These are phyloP conservation scores for Drosophila neotestacea DNA, from an alignment of 2,888 invertebrate genomes.

Conservation along the genomic window DNA sequence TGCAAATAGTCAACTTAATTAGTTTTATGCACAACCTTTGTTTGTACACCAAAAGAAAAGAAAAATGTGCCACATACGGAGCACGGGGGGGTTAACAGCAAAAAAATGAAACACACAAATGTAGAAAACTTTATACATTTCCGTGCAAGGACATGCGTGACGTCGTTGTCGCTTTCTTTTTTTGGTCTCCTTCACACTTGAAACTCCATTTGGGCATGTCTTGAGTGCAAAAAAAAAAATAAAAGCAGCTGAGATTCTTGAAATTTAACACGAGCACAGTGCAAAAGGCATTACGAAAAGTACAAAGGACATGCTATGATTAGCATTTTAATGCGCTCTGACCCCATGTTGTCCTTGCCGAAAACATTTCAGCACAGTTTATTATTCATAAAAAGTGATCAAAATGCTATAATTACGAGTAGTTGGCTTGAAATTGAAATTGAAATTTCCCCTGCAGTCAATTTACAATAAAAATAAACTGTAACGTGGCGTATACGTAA, in stretches of 20 bases:
- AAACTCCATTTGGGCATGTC: conserved; percentile 16
- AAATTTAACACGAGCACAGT: conserved; percentile 16
- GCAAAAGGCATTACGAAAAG: conserved; percentile 13
- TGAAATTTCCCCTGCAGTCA: conserved; percentile 54
- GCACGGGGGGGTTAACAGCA: conserved; percentile 1
- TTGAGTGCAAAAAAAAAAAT: conserved; percentile 4
- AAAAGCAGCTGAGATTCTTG: conserved; percentile 16
- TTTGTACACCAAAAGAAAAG: conserved; percentile 40
- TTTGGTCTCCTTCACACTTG: conserved; percentile 17
- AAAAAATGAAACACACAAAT: conserved; percentile 15
- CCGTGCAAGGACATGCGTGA: conserved; percentile 71
- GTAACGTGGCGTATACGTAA: conserved; percentile 26
- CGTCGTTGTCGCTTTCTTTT: conserved; percentile 32
- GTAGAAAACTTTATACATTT: conserved; percentile 54
- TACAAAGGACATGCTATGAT: conserved; percentile 34
- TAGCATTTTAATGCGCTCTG: conserved; percentile 35
- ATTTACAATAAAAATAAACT: conserved; percentile 29
- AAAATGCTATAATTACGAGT: conserved; percentile 53
- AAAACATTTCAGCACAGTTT: conserved; percentile 12
- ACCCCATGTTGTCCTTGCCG: conserved; percentile 14
- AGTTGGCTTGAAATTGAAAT: conserved; percentile 36
- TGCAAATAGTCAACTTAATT: conserved; percentile 63
- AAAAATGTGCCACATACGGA: conserved; percentile 32
- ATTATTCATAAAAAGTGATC: conserved; percentile 24
- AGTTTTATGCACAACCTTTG: conserved; percentile 67